Conservation (phyloP, 2,797 vertebrate genomes). For the Enteromius viviparus region DNA sequence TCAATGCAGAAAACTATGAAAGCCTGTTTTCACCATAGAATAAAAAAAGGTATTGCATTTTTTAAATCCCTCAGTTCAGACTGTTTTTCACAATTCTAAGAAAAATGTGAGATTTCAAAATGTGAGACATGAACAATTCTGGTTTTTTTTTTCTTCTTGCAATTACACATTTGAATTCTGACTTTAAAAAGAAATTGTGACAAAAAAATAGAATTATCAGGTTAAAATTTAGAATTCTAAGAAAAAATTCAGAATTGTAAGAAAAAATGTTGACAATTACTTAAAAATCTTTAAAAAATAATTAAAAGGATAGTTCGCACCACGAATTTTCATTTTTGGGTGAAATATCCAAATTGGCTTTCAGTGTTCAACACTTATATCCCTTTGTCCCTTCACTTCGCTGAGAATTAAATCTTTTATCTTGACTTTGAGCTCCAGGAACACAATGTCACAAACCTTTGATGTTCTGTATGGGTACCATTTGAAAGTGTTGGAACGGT, state of each 20-base stretch:
- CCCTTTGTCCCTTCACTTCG: not conserved
- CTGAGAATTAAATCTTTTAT: not conserved
- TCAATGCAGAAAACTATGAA: not conserved
- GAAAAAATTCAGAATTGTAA: no score
- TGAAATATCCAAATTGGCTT: not conserved
- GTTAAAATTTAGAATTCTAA: no score
- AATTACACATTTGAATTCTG: no score
- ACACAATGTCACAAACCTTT: constrained; percentile 71
- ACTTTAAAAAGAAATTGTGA: no score
- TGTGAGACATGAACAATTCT: not conserved
- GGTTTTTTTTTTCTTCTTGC: no score
- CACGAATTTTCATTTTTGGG: not conserved
- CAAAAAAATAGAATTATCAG: no score
- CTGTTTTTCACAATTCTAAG: not conserved
- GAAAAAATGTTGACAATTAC: no score
- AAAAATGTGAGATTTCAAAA: not conserved
- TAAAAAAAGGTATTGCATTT: no score
- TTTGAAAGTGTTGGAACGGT: constrained; percentile 62
- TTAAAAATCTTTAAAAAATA: not conserved
- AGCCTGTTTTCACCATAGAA: not conserved
- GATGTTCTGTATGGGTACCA: constrained; percentile 82
- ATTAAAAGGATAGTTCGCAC: not conserved
- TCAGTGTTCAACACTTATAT: not conserved
- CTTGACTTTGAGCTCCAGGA: not conserved
- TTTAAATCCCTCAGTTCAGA: no score